Evolutionary conservation across 2,113 vertebrate genomes (phyloP).

Genomic region (Pterocles burchelli): DNA sequence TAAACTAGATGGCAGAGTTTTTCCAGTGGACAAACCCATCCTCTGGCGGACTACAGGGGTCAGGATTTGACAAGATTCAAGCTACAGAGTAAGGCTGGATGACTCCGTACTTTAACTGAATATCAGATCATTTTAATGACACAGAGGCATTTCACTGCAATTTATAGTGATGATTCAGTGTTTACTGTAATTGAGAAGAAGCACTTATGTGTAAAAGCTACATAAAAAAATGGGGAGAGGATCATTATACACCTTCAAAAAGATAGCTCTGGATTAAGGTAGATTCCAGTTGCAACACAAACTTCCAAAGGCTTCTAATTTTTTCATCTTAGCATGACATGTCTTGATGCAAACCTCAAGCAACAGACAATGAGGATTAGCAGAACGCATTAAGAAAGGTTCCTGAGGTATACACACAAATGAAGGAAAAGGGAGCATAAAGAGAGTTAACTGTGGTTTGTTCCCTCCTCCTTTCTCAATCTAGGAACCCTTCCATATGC

Average conservation of each 20-base stretch:
- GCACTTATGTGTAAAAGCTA: not conserved
- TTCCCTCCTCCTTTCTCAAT: not conserved
- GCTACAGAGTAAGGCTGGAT: not conserved
- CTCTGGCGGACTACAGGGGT: not conserved
- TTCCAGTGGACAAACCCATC: not conserved
- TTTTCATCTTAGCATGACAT: not conserved
- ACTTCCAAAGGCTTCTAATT: not conserved
- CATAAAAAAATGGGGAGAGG: not conserved
- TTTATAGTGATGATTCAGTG: not conserved
- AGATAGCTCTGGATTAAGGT: not conserved
- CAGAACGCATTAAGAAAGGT: not conserved
- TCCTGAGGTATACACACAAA: not conserved
- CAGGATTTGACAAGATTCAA: not conserved
- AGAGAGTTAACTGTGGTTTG: not conserved
- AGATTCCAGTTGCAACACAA: not conserved
- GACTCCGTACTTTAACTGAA: not conserved
- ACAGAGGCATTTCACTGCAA: not conserved
- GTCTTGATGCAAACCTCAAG: not conserved
- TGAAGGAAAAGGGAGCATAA: not conserved
- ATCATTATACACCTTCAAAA: not conserved
- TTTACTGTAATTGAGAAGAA: not conserved
- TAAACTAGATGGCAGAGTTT: not conserved
- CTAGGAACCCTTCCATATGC: conserved; percentile 75
- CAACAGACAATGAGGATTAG: not conserved
- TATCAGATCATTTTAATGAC: not conserved